A percentile compares a stretch with the other conserved stretches of the same genome.
Conservation (phyloP, 2,113 vertebrate species). For the Aleadryas rufinucha region DNA sequence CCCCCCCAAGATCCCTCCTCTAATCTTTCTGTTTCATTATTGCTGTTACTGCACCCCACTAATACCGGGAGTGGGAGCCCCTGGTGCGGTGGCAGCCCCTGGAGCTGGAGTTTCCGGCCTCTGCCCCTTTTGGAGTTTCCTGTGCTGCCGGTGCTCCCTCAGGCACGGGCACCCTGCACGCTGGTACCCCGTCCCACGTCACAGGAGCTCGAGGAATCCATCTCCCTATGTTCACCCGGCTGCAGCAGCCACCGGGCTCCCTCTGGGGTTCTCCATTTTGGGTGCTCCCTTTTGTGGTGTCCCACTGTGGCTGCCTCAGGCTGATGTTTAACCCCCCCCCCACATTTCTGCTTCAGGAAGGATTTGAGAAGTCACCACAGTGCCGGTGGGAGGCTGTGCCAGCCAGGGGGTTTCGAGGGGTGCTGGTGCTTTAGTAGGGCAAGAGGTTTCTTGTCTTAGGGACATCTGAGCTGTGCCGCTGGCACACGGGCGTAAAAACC, state of each 20-base stretch:
- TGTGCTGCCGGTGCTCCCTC: not conserved
- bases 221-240: fast-evolving
- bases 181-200: fast-evolving
- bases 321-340: not conserved
- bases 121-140: not conserved
- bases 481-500: not conserved
- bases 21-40: constrained; percentile 7
- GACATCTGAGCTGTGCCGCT: fast-evolving
- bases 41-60: not conserved
- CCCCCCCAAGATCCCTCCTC: not conserved
- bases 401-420: fast-evolving
- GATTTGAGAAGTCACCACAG: fast-evolving
- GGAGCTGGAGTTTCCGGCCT: not conserved
- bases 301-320: not conserved
- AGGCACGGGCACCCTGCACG: fast-evolving
- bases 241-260: not conserved
- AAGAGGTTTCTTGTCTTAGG: not conserved
- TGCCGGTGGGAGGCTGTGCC: not conserved
- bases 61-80: not conserved
- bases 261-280: not conserved
- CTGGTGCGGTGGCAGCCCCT: not conserved
- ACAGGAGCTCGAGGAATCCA: not conserved
- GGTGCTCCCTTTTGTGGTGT: not conserved
- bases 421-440: not conserved
- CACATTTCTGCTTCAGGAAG: not conserved